Evolutionary conservation across 2,113 vertebrate genomes (phyloP).

Genomic region (Danionella cerebrum): DNA sequence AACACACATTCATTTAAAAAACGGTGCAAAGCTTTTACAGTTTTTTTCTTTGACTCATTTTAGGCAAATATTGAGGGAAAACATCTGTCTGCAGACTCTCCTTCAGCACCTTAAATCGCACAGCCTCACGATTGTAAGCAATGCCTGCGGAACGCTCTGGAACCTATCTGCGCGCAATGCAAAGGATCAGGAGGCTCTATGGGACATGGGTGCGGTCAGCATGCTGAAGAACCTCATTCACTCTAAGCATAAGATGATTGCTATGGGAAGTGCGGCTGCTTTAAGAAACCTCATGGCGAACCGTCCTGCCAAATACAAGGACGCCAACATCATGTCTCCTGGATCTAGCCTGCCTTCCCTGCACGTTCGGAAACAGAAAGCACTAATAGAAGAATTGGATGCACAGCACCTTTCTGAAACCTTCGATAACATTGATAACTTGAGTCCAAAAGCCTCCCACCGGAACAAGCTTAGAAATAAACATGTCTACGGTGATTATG

Average conservation of each 20-base stretch:
- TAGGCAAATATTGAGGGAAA: constrained; percentile 88
- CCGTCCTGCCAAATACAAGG: constrained; percentile 88
- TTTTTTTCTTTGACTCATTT: not conserved
- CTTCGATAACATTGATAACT: constrained; percentile 96
- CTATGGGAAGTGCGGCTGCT: constrained; percentile 96
- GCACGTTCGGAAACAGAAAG: constrained; percentile 95
- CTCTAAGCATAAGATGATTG: constrained; percentile 99
- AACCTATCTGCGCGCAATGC: constrained; percentile 93
- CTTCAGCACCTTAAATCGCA: constrained; percentile 97
- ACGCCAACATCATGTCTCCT: constrained; percentile 91
- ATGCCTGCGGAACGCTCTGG: constrained; percentile 95
- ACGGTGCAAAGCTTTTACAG: not conserved
- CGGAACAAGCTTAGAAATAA: constrained; percentile 79
- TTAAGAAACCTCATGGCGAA: constrained; percentile 97
- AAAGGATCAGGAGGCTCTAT: constrained; percentile 91
- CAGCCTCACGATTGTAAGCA: constrained; percentile 96
- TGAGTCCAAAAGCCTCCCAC: constrained; percentile 87
- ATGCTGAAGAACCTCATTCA: constrained; percentile 98
- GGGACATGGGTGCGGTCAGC: constrained; percentile 97
- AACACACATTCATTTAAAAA: constrained; percentile 26
- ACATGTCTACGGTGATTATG: constrained; percentile 73
- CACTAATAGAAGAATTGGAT: constrained; percentile 91
- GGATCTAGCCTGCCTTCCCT: constrained; percentile 84
- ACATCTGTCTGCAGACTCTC: constrained; percentile 88
- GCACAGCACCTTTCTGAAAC: constrained; percentile 97